Evolutionary conservation across 92 coral and sea anemone genomes (phyloP), one percentile per base, ranked within the genome.

Genomic region (Porites lobata): DNA sequence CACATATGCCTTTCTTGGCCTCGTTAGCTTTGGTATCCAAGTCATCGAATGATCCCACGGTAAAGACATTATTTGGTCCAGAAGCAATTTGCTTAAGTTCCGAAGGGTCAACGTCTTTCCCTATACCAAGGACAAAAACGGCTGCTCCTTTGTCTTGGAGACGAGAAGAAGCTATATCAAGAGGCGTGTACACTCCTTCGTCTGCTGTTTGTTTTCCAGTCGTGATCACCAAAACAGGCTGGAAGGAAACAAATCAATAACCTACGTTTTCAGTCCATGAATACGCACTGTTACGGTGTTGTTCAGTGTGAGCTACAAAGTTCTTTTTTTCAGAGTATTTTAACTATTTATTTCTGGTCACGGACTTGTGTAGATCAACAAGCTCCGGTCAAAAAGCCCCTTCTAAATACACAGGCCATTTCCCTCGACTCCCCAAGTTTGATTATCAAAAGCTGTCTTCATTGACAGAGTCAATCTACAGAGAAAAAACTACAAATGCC

Each of bases 121-220:
- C 93, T 18, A 90, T 72, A 17, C 93, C 93, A n/a, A 90, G 26
- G 5, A 90, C 90, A 67, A 59, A 90, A 53, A 90, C 85, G 11
- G 76, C 76, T 50, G 83, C 76, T 58, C 92, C 88, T 87, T 76
- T 65, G 4, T 66, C 70, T 82, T 92, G 86, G 4, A 92, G 50
- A 7, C 75, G 26, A 7, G 78, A 65, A 6, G 95, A 81, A 50
- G 89, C 91, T n/a, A 57, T 53, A 22, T 54, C 56, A 22, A 92
- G 90, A 2, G 86, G 74, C 12, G 95, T 85, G 68, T 73, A 85
- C 0, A 66, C 51, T 22, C 90, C 90, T 52, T 50, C 52, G 20
- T 90, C 81, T 75, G 29, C 86, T 24, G 93, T 92, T 65, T 92
- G 95, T 32, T 71, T 66, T 47, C 95, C 95, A 29, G 87, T 85